Conservation (phyloP, 2,797 vertebrate genomes). For the Lepilemur ruficaudatus region DNA sequence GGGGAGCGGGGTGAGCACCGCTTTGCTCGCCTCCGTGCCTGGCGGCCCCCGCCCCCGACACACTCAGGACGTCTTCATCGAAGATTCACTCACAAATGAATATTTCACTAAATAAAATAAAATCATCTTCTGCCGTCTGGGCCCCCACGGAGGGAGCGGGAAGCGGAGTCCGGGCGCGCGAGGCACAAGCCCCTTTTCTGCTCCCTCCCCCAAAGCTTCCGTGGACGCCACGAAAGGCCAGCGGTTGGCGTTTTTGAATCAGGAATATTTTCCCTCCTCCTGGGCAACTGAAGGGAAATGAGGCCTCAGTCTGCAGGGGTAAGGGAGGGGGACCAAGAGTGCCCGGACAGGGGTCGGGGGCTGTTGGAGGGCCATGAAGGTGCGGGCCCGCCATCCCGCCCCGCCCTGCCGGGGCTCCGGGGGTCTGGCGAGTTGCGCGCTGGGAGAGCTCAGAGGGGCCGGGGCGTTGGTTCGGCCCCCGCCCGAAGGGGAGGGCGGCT, state of each 20-base stretch:
- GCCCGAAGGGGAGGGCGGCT: rapidly evolving
- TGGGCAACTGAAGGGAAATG: background rate
- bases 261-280: background rate
- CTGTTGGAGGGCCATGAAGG: background rate
- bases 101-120: constrained; percentile 65
- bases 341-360: rapidly evolving
- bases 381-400: background rate
- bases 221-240: background rate
- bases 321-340: background rate
- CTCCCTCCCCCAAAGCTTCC: background rate
- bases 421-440: rapidly evolving
- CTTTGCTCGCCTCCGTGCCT: background rate
- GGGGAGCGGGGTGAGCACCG: background rate
- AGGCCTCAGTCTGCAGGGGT: background rate
- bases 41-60: too few species aligned
- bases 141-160: background rate
- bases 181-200: background rate
- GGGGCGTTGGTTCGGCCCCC: background rate
- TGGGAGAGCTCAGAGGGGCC: rapidly evolving
- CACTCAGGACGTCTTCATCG: constrained; percentile 51
- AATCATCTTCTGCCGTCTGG: constrained; percentile 2
- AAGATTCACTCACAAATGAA: constrained; percentile 32
- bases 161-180: background rate
- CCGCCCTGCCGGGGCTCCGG: too few species aligned
- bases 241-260: background rate